Evolutionary conservation across 1,140 invertebrate species (phyloP).

Genomic region (Zaprionus taronus): DNA sequence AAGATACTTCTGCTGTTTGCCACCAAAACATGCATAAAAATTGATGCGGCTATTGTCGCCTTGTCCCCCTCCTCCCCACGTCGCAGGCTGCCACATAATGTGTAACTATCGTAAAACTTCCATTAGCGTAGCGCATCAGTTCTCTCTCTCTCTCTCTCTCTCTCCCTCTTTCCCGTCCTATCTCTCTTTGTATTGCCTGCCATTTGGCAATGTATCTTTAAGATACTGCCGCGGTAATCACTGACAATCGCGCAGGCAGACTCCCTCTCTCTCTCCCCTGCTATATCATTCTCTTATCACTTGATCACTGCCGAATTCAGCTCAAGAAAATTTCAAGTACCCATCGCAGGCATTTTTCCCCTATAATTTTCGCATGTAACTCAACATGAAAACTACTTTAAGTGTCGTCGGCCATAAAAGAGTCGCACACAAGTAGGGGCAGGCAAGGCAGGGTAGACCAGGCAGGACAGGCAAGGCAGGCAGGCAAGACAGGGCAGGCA

Average conservation of each 20-base stretch:
- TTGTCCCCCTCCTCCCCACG: too few species aligned
- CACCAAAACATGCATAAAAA: conserved; percentile 58
- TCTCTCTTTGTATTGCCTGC: neutral
- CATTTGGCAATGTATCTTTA: conserved; percentile 43
- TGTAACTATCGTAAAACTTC: conserved; percentile 76
- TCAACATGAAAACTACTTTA: conserved; percentile 62
- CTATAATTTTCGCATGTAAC: conserved; percentile 51
- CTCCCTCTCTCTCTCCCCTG: neutral
- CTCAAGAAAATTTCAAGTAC: conserved; percentile 9
- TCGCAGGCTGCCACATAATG: conserved; percentile 33
- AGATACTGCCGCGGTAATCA: conserved; percentile 35
- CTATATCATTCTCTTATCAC: conserved; percentile 20
- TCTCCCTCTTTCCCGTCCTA: neutral
- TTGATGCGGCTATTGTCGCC: conserved; percentile 53
- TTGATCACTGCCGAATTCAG: conserved; percentile 27
- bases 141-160: neutral
- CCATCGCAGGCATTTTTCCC: conserved; percentile 22
- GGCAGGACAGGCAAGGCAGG: neutral
- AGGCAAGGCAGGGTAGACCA: too few species aligned
- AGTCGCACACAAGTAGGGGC: conserved; percentile 8
- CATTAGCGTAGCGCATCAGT: conserved; percentile 65
- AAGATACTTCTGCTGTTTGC: conserved; percentile 33
- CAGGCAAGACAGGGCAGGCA: conserved; percentile 4
- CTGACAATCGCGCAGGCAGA: neutral
- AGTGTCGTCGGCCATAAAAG: conserved; percentile 49